These are phyloP conservation scores for Cyphomyrus plagiostoma DNA, from an alignment of 2,113 vertebrate genomes.

Conservation along the genomic window DNA sequence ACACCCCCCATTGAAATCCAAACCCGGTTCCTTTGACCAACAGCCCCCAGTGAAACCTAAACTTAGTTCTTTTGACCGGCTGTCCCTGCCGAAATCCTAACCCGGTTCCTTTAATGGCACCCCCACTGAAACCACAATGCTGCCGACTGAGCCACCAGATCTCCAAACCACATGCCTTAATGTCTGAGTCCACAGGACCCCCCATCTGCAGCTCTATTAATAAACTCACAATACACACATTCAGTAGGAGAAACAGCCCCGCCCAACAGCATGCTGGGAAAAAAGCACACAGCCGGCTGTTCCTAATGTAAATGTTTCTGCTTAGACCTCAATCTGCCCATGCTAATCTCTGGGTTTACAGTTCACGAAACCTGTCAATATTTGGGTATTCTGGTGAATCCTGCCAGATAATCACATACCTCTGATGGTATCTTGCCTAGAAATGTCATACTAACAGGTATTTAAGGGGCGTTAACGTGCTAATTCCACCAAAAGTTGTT, in stretches of 20 bases:
- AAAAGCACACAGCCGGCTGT: neutral
- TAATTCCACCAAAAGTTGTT: neutral
- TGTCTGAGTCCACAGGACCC: neutral
- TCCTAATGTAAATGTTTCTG: neutral
- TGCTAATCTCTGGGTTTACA: neutral
- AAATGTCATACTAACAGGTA: neutral
- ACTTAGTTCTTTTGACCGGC: neutral
- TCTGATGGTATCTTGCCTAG: neutral
- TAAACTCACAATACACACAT: slow-evolving; percentile 8
- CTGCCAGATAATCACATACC: neutral
- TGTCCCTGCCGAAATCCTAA: neutral
- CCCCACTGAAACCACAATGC: neutral
- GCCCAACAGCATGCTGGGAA: neutral
- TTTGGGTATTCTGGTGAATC: neutral
- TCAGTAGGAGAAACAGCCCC: neutral
- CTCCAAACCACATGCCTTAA: neutral
- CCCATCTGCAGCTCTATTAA: slow-evolving; percentile 9
- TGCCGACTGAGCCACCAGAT: neutral
- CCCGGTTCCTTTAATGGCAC: neutral
- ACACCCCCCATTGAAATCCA: neutral
- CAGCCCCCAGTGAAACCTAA: neutral
- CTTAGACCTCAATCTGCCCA: neutral
- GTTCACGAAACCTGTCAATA: neutral
- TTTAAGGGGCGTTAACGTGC: neutral
- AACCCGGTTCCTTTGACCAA: neutral